Evolutionary conservation across 2,113 vertebrate species (phyloP).

Genomic region (Microcebus murinus): DNA sequence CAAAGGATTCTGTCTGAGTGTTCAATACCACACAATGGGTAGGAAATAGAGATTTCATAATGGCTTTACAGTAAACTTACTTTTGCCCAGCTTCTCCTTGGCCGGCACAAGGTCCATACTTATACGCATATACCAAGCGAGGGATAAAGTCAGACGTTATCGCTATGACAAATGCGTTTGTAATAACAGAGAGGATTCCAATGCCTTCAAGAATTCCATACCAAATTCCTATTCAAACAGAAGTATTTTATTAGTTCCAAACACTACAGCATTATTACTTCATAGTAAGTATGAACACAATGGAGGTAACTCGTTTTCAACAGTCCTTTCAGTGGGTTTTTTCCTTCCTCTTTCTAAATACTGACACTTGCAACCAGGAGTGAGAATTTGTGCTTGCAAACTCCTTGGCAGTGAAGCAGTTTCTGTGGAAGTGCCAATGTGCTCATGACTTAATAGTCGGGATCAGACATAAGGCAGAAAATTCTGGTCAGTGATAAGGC

Average conservation of each 20-base stretch:
- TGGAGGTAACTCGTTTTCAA: not conserved
- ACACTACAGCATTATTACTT: not conserved
- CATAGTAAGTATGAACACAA: not conserved
- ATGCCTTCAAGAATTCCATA: slow-evolving; percentile 97
- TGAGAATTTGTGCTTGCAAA: not conserved
- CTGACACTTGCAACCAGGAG: not conserved
- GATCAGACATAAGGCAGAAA: not conserved
- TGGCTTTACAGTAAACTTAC: slow-evolving; percentile 82
- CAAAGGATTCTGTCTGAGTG: not conserved
- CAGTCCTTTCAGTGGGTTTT: not conserved
- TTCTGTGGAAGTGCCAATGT: not conserved
- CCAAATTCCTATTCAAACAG: slow-evolving; percentile 92
- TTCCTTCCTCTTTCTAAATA: not conserved
- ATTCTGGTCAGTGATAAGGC: not conserved
- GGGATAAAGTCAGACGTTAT: slow-evolving; percentile 98
- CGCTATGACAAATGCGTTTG: slow-evolving; percentile 97
- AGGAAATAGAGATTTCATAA: not conserved
- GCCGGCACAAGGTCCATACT: slow-evolving; percentile 95
- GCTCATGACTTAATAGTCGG: not conserved
- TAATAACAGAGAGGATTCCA: slow-evolving; percentile 96
- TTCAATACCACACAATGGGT: not conserved
- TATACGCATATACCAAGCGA: slow-evolving; percentile 96
- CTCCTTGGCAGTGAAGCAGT: not conserved
- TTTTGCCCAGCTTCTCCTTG: slow-evolving; percentile 93
- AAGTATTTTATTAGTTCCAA: slow-evolving; percentile 71